These are phyloP conservation scores for Capromys pilorides DNA, from an alignment of 2,797 vertebrate species.

Conservation along the genomic window DNA sequence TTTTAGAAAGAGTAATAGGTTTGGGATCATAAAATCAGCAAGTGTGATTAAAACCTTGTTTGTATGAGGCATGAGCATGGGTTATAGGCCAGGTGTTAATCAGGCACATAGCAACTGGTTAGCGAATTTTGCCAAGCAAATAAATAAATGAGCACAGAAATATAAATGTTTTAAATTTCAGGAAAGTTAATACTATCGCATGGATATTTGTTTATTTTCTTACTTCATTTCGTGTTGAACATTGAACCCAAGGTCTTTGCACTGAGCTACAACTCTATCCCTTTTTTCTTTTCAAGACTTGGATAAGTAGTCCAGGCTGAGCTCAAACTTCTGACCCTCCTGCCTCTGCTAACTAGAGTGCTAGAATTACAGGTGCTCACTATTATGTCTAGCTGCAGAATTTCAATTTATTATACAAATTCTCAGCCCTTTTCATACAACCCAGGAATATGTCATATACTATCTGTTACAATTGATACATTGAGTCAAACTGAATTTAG, in stretches of 20 bases:
- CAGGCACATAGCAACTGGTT: not conserved
- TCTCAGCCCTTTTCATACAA: not conserved
- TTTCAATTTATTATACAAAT: not conserved
- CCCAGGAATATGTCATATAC: not conserved
- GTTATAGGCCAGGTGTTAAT: not conserved
- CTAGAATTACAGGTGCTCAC: not conserved
- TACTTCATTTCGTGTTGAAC: not conserved
- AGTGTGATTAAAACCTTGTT: too few species aligned
- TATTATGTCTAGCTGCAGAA: not conserved
- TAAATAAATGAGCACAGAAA: not conserved
- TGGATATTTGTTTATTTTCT: not conserved
- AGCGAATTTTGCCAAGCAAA: not conserved
- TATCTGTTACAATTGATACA: too few species aligned
- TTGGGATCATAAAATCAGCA: not conserved
- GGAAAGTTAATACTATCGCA: not conserved
- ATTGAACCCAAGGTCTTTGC: not conserved
- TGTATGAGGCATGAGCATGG: fast-evolving
- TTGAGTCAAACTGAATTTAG: too few species aligned
- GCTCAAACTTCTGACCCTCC: not conserved
- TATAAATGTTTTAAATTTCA: not conserved
- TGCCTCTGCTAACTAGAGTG: not conserved
- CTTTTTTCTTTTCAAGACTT: not conserved
- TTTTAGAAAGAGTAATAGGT: not conserved
- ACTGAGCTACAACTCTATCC: not conserved
- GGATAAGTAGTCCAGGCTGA: not conserved